These are phyloP conservation scores for Mormyrops boulengeri DNA, from an alignment of 2,797 vertebrate species.

Conservation along the genomic window DNA sequence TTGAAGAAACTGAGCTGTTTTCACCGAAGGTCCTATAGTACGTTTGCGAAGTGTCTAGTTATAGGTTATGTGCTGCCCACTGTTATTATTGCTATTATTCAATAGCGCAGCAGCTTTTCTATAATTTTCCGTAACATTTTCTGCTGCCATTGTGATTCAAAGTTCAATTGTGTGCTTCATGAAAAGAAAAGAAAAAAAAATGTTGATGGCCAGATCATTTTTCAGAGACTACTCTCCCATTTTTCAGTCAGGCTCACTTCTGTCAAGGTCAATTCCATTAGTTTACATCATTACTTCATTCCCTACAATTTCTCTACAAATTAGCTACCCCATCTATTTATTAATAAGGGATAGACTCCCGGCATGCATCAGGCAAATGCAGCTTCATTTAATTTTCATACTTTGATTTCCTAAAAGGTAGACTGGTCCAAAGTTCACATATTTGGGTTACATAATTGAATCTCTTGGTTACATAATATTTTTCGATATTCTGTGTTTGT, in stretches of 20 bases:
- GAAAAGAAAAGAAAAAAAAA: slow-evolving; percentile 9
- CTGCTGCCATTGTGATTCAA: not conserved
- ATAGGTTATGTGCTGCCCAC: not conserved
- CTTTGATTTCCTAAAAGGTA: slow-evolving; percentile 14
- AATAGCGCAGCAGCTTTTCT: not conserved
- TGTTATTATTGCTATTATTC: not conserved
- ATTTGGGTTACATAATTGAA: slow-evolving; percentile 16
- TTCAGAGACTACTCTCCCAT: not conserved
- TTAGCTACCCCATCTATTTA: slow-evolving; percentile 7
- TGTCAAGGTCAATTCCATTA: slow-evolving; percentile 16
- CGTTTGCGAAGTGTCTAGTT: not conserved
- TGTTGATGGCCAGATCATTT: not conserved
- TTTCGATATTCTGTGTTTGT: not conserved
- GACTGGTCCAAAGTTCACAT: not conserved
- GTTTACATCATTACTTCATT: slow-evolving; percentile 15
- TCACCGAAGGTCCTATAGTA: not conserved
- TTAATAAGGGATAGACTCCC: not conserved
- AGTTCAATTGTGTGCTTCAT: not conserved
- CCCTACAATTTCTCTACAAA: slow-evolving; percentile 12
- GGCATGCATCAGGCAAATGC: slow-evolving; percentile 7
- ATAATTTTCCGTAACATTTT: not conserved
- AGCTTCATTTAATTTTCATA: slow-evolving; percentile 24
- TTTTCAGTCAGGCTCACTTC: not conserved
- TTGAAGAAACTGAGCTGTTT: not conserved
- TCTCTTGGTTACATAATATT: slow-evolving; percentile 1